These are phyloP conservation scores for Neosilurus mollespiculum DNA, from an alignment of 2,797 vertebrate species.

Conservation along the genomic window DNA sequence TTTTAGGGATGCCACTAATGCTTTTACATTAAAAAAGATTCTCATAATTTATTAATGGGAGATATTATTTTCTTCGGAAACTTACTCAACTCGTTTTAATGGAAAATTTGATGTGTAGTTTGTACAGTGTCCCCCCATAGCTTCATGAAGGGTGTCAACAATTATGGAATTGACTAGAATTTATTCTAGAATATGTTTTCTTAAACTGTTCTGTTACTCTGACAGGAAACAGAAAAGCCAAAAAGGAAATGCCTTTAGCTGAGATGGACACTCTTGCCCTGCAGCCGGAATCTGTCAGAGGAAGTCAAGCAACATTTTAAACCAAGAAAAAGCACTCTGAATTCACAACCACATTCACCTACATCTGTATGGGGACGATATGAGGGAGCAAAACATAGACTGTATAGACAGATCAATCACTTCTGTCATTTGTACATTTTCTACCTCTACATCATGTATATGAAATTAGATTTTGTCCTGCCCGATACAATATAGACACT, in stretches of 20 bases:
- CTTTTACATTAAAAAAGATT: neutral
- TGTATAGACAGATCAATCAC: neutral
- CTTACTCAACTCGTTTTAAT: neutral
- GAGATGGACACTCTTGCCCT: neutral
- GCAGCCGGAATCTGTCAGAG: slow-evolving; percentile 21
- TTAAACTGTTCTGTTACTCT: neutral
- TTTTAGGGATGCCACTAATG: neutral
- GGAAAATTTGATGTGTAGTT: neutral
- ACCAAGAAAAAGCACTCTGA: neutral
- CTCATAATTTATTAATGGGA: neutral
- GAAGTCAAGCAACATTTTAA: neutral
- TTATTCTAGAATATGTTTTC: neutral
- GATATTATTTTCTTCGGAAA: neutral
- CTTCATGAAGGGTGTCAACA: neutral
- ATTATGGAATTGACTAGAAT: neutral
- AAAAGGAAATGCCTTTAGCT: neutral
- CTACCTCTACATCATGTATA: neutral
- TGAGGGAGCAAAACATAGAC: neutral
- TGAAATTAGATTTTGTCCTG: neutral
- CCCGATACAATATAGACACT: slow-evolving; percentile 23
- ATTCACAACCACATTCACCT: neutral
- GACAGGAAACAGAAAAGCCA: slow-evolving; percentile 34
- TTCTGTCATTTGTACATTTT: neutral
- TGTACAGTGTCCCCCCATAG: neutral
- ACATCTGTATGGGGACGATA: neutral